Base-by-base conservation (phyloP, 2,888 invertebrate genomes). In the Orthosia cruda region DNA sequence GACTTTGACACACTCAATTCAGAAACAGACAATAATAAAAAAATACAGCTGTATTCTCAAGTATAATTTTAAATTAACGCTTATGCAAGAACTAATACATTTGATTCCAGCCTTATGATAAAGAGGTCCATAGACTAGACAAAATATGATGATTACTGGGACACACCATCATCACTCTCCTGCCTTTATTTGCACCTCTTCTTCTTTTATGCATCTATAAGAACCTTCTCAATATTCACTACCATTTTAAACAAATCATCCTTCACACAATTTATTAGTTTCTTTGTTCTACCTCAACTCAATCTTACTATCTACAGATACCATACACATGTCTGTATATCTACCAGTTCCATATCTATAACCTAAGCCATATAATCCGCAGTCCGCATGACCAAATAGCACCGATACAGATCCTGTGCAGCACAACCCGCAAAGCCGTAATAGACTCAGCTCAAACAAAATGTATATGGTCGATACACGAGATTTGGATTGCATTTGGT, bases 381-480 rank as follows among this genome's bases (percentile, higher is more conserved):
- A 23, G 26, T 78, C 58, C 58, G 16, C 62, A 20, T 59, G 58
- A 26, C 12, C 59, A 47, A 49, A 74, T 40, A 49, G 7, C 16
- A 57, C 45, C 32, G 65, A 66, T 73, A 50, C 20, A 15, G 57
- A 55, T 32, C 55, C 49, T 32, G 57, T 54, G 18, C 16, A 26
- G 49, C 61, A 20, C 32, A 13, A 20, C 52, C 55, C 47, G 52
- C n/a, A 69, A 69, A 69, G 20, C 74, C 63, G n/a, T 62, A 65
- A 57, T 75, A 58, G 49, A 55, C 32, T 62, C 18, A n/a, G 32
- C 61, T 61, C 67, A 11, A 72, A 65, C 57, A 62, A 20, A 81
- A 68, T 49, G 26, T 72, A 50, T 70, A 55, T 49, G 50, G 50
- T 68, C 47, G 45, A 70, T 49, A 32, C 45, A 4, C 18, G 32